Evolutionary conservation across 2,797 vertebrate genomes (phyloP).

Genomic region (Arremon aurantiirostris): DNA sequence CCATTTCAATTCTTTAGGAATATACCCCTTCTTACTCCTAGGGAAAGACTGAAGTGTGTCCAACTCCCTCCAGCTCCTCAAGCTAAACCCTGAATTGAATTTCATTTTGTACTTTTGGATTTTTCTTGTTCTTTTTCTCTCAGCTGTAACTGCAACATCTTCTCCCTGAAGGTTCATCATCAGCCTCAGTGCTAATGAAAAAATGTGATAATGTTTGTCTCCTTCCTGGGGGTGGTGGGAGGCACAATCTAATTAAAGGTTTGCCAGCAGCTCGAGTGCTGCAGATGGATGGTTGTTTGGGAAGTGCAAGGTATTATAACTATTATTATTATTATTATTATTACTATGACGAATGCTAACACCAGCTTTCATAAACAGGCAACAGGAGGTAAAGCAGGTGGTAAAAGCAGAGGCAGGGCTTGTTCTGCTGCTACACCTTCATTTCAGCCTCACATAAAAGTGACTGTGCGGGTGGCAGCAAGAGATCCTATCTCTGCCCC

Average conservation of each 20-base stretch:
- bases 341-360: neutral
- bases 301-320: neutral
- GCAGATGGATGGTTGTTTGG: slow-evolving; percentile 9
- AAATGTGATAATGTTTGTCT: neutral
- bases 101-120: fast-evolving
- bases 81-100: neutral
- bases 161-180: neutral
- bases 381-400: slow-evolving; percentile 1
- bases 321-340: neutral
- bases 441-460: neutral
- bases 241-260: slow-evolving; percentile 42
- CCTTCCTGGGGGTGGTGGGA: neutral
- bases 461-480: fast-evolving
- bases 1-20: neutral
- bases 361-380: slow-evolving; percentile 1
- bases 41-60: neutral
- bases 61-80: fast-evolving
- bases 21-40: neutral
- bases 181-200: slow-evolving; percentile 7
- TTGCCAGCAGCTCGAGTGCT: neutral
- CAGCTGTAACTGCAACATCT: neutral
- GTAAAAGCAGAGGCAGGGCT: neutral
- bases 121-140: neutral
- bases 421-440: neutral
- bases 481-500: neutral